phyloP scores from a whole-genome alignment of 2,888 invertebrate species.

The Alentia gelatinosa region DNA sequence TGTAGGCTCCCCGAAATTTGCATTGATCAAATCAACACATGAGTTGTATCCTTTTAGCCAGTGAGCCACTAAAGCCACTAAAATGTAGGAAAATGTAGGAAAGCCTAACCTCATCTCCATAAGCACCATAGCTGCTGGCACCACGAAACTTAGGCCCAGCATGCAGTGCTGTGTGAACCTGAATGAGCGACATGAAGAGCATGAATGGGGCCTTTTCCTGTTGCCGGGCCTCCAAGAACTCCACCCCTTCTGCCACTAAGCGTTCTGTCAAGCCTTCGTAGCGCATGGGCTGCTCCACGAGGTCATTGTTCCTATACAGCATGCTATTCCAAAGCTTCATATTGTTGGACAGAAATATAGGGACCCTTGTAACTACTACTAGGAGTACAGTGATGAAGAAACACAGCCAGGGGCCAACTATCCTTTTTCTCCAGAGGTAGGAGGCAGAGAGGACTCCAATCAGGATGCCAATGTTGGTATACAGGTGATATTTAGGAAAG shows the following conservation, averaged over 20 bases:
- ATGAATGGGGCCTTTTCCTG: conserved; percentile 79
- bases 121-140: conserved; percentile 76
- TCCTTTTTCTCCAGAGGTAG: neutral
- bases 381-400: neutral
- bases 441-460: neutral
- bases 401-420: neutral
- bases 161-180: conserved; percentile 84
- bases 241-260: conserved; percentile 71
- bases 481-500: conserved; percentile 56
- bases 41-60: too few relatives aligned
- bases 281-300: conserved; percentile 78
- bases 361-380: neutral
- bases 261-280: conserved; percentile 73
- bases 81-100: too few relatives aligned
- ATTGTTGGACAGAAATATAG: neutral
- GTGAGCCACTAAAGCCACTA: too few relatives aligned
- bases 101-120: conserved; percentile 77
- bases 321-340: conserved; percentile 62
- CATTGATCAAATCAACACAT: too few relatives aligned
- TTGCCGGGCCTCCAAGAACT: conserved; percentile 70
- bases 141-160: conserved; percentile 80
- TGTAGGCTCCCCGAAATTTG: too few relatives aligned
- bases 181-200: conserved; percentile 82
- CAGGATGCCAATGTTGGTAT: neutral
- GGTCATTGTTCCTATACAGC: conserved; percentile 77